Base-by-base conservation (phyloP, 2,888 invertebrate species). In the Hydroisotoma schaefferi region DNA sequence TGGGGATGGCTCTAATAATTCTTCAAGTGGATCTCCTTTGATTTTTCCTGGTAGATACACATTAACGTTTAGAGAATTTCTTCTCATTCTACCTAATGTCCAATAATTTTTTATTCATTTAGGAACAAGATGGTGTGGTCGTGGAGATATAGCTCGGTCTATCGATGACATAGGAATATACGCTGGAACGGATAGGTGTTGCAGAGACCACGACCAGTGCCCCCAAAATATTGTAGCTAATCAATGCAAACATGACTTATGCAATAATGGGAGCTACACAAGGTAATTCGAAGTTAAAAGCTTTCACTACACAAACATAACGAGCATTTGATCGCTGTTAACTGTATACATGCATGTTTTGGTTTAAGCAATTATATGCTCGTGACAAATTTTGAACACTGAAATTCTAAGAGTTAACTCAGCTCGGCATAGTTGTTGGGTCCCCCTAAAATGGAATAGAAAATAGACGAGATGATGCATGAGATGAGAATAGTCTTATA, bases 71-170 rank as follows among this genome's bases (percentile, higher is more conserved):
- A 33, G 8, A 8, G 15, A 33, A 33, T 33, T 10, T 33, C 33
- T 8, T 15, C 15, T 15, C 33, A 33, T 8, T 33, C 33, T 33
- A 33, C 33, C 33, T 33, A 33, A 33, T 10, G 33, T 33, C 8
- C n/a, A n/a, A n/a, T n/a, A 33, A 10, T 40, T 22, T 44, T 46
- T 43, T 15, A 4, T 15, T 26, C 22, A 26, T 47, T 63, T 76
- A 84, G 88, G 87, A 8, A 88, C 87, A 0, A 81, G 84, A 12
- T 88, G 87, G 87, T 88, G 88, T 71, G 88, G 88, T 0, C 81
- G 81, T 53, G 87, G 87, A 0, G 83, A 83, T 69, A 78, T 80
- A 0, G 84, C 87, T 0, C 77, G 79, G 10, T 79, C 80, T 3
- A 77, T 80, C 18, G 77, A 80, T 1, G 84, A 86, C 68, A 75